Evolutionary conservation across 2,797 vertebrate species (phyloP).

Genomic region (Numenius phaeopus): DNA sequence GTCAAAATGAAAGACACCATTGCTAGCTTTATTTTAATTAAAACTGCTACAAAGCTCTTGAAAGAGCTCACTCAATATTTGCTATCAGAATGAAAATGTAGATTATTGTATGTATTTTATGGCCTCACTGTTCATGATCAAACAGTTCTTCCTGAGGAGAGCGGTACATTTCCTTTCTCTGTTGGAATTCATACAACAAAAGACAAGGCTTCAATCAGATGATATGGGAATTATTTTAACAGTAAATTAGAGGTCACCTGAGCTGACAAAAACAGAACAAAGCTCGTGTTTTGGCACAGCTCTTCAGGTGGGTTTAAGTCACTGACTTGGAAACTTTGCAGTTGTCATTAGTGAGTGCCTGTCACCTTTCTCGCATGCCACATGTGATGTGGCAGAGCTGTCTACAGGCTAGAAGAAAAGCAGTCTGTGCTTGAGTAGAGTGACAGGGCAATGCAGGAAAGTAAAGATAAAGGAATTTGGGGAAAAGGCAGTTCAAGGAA

Average conservation of each 20-base stretch:
- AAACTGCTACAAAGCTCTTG: neutral
- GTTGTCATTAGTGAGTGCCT: neutral
- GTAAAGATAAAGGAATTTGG: neutral
- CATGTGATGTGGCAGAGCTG: neutral
- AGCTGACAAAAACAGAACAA: neutral
- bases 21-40: conserved; percentile 27
- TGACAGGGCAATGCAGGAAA: neutral
- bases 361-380: neutral
- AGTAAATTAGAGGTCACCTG: neutral
- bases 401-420: neutral
- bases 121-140: neutral
- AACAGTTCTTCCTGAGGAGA: neutral
- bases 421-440: neutral
- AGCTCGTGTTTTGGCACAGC: neutral
- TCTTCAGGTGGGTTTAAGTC: neutral
- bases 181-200: neutral
- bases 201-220: neutral
- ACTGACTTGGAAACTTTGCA: neutral
- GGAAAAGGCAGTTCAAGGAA: neutral
- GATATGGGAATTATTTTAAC: neutral
- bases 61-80: neutral
- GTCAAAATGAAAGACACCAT: neutral
- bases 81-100: neutral
- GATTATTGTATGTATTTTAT: neutral
- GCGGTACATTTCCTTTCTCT: neutral